Base-by-base conservation (phyloP, 64 coral and sea anemone genomes). In the Dendronephthya gigantea region DNA sequence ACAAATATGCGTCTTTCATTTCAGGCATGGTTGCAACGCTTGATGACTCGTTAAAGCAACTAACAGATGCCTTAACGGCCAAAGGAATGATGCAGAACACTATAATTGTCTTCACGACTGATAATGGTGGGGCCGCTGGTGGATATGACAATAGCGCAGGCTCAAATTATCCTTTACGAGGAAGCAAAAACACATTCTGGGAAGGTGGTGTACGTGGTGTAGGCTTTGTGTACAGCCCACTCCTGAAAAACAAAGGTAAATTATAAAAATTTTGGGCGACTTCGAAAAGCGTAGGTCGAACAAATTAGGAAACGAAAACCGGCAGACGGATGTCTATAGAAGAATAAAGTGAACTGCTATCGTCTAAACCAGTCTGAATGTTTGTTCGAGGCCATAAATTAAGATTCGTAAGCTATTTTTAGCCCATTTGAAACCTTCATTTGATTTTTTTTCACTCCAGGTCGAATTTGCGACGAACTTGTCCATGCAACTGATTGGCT, bases 401-500 rank as follows among this genome's bases (percentile, higher is more conserved):
- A 50, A n/a, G n/a, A n/a, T n/a, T n/a, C n/a, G n/a, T n/a, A n/a
- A n/a, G n/a, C n/a, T n/a, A n/a, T n/a, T n/a, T n/a, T n/a, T n/a
- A n/a, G n/a, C n/a, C n/a, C n/a, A n/a, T n/a, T n/a, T n/a, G n/a
- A n/a, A n/a, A 79, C 4, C 36, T 79, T 36, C 72, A 30, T 79
- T 34, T 79, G 10, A 79, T 79, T 79, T 10, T 79, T 30, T 79
- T n/a, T 62, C 25, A 7, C 55, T n/a, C 19, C 17, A 79, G 72
- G 72, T 55, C 92, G 94, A 58, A 89, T 98, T 32, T 88, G 87
- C 84, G 93, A 90, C 55, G 84, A 98, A 19, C 82, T 98, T 36
- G 88, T 98, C 82, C 94, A 98, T 35, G 94, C 89, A 43, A 91
- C 87, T 9, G 94, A 98, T 58, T 98, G 94, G 94, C 68, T 98